Evolutionary conservation across 2,113 vertebrate genomes (phyloP).

Genomic region (Pontoporia blainvillei): DNA sequence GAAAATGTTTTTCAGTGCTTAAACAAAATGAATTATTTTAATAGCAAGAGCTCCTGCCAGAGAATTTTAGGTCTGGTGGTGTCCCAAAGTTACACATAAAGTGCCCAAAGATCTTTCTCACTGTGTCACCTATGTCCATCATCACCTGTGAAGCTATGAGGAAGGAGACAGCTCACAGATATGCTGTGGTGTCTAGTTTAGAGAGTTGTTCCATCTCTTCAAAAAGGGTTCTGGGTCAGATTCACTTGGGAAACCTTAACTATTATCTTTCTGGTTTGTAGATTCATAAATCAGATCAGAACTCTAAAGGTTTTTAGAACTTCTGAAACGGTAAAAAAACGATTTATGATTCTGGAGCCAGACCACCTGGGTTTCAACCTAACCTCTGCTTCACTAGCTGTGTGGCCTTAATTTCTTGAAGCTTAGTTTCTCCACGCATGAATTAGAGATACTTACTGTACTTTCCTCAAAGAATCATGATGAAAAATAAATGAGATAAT

Average conservation of each 20-base stretch:
- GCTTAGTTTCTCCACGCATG: not conserved
- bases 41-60: not conserved
- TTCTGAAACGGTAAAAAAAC: not conserved
- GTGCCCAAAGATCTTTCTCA: not conserved
- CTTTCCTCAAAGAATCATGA: not conserved
- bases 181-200: not conserved
- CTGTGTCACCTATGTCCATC: not conserved
- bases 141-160: not conserved
- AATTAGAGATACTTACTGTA: not conserved
- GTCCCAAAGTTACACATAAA: not conserved
- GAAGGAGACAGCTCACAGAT: not conserved
- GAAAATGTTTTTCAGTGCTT: not conserved
- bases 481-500: not conserved
- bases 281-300: not conserved
- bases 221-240: not conserved
- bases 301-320: not conserved
- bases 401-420: not conserved
- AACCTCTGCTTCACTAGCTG: not conserved
- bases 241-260: not conserved
- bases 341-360: not conserved
- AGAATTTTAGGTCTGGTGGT: not conserved
- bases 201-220: not conserved
- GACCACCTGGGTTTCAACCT: not conserved
- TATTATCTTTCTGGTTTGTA: not conserved
- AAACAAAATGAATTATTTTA: not conserved